Percentiles rank a stretch among this genome's conserved stretches.
Conservation (phyloP, 2,113 vertebrate species). For the Anhinga anhinga region DNA sequence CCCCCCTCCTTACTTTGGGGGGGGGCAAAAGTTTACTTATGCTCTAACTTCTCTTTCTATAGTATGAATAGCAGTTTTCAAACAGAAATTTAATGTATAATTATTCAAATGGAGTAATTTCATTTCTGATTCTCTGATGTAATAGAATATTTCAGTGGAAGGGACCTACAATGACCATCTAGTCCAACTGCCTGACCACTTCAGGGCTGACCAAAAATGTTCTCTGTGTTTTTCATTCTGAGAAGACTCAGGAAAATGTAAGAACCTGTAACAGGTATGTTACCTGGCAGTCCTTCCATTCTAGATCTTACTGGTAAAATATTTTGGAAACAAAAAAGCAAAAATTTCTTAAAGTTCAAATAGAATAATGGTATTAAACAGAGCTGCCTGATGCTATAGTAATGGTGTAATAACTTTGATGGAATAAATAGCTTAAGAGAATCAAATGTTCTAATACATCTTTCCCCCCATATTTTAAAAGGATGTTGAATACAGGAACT, state of each 20-base stretch:
- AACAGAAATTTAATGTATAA: background rate
- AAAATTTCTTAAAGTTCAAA: background rate
- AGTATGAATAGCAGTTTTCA: background rate
- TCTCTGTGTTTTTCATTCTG: background rate
- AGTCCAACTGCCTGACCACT: background rate
- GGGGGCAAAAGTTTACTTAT: fast-evolving
- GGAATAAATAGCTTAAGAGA: background rate
- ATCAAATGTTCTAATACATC: background rate
- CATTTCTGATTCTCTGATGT: background rate
- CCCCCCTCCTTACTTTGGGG: background rate
- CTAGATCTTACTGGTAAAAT: background rate
- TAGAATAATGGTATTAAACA: background rate
- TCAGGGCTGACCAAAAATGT: background rate
- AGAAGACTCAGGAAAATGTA: background rate
- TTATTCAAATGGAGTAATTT: background rate
- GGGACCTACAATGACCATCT: background rate
- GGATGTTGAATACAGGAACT: background rate
- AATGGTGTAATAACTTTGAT: background rate
- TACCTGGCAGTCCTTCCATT: background rate
- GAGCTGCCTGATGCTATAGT: background rate
- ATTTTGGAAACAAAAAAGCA: background rate
- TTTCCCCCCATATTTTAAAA: background rate
- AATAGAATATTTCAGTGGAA: background rate
- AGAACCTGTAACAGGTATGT: background rate
- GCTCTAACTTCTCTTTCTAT: background rate